A percentile compares a stretch with the other conserved stretches of the same genome.
Evolutionary conservation across 2,888 invertebrate genomes (phyloP).

Genomic region (Nasonia oneida): DNA sequence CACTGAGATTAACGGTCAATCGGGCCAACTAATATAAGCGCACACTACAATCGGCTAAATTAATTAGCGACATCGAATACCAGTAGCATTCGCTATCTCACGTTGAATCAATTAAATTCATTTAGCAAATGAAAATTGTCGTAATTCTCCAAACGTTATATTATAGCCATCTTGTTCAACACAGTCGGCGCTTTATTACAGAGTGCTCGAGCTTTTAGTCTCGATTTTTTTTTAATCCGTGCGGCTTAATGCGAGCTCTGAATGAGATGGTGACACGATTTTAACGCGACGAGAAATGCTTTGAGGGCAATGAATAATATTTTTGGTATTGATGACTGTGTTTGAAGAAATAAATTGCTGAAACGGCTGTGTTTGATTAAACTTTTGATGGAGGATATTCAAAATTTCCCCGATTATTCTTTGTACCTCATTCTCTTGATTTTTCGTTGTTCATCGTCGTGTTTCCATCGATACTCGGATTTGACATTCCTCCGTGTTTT

Average conservation of each 20-base stretch:
- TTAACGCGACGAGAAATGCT: background rate
- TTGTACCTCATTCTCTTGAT: too few relatives aligned
- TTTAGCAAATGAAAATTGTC: too few relatives aligned
- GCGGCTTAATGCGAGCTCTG: background rate
- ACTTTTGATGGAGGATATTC: too few relatives aligned
- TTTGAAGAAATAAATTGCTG: background rate
- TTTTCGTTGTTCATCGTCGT: too few relatives aligned
- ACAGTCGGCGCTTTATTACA: background rate
- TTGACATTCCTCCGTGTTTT: too few relatives aligned
- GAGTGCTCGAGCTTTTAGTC: background rate
- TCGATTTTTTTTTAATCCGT: background rate
- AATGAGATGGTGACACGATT: background rate
- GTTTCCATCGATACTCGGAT: too few relatives aligned
- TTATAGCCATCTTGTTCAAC: too few relatives aligned
- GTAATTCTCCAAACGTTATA: too few relatives aligned
- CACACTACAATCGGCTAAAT: background rate
- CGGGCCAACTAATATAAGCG: too few relatives aligned
- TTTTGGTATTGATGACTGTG: background rate
- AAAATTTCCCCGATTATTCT: too few relatives aligned
- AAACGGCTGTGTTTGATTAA: background rate
- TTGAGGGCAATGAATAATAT: background rate
- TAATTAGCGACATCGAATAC: background rate
- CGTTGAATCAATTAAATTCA: too few relatives aligned
- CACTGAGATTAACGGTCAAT: too few relatives aligned
- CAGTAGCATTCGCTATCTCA: background rate